These are phyloP conservation scores for Melolontha melolontha DNA, from an alignment of 2,888 invertebrate species.

Conservation along the genomic window DNA sequence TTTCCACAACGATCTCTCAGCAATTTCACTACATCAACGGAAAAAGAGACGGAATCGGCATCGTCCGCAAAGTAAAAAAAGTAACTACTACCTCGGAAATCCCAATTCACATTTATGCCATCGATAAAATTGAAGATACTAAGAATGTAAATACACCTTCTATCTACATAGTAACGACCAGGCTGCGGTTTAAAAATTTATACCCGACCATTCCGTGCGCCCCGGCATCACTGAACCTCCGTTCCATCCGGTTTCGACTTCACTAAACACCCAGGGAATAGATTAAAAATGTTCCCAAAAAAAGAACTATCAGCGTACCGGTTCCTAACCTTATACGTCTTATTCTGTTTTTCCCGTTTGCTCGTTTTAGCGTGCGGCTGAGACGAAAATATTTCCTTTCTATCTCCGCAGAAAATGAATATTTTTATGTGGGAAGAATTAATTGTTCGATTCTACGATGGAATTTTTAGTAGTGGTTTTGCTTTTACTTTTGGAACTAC, in stretches of 20 bases:
- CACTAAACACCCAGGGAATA: conserved; percentile 41
- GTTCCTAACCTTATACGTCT: neutral
- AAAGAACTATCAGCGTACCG: conserved; percentile 22
- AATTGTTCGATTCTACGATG: conserved; percentile 44
- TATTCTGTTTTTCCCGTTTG: neutral
- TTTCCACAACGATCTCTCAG: conserved; percentile 4
- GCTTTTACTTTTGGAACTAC: conserved; percentile 27
- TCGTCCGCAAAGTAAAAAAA: neutral
- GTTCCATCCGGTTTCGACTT: conserved; percentile 46
- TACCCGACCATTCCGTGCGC: conserved; percentile 40
- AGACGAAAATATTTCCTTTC: conserved; percentile 10
- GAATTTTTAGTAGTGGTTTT: conserved; percentile 23
- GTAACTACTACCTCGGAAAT: conserved; percentile 17
- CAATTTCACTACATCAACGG: conserved; percentile 7
- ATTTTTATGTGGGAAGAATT: conserved; percentile 47
- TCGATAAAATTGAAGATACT: conserved; percentile 48
- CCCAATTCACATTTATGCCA: conserved; percentile 33
- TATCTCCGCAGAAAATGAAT: conserved; percentile 29
- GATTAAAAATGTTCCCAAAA: conserved; percentile 39
- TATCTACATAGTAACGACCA: conserved; percentile 54
- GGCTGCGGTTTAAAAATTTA: conserved; percentile 51
- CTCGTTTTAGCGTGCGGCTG: neutral
- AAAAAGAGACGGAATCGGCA: neutral
- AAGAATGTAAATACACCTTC: conserved; percentile 56
- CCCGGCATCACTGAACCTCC: conserved; percentile 7